Conservation (phyloP, 2,113 vertebrate species). For the Ellobius talpinus region DNA sequence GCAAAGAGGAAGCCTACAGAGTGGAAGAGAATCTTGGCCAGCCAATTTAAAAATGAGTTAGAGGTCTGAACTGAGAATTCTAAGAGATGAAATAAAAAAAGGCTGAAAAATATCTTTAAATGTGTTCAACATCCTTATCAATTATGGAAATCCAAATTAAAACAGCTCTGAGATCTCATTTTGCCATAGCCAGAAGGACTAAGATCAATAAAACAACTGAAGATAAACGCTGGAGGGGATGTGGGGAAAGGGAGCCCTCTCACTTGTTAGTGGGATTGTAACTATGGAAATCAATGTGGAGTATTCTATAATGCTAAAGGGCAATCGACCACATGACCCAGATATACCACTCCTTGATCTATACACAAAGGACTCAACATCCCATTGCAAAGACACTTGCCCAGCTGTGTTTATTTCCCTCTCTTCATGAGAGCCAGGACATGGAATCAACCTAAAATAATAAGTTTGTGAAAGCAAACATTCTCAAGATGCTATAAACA, state of each 20-base stretch:
- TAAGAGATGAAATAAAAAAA: not conserved
- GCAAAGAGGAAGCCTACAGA: not conserved
- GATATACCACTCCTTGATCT: too few relatives aligned
- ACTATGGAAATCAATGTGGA: not conserved
- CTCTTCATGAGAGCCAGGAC: not conserved
- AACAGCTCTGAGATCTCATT: not conserved
- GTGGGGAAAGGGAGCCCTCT: not conserved
- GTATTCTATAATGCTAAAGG: not conserved
- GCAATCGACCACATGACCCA: too few relatives aligned
- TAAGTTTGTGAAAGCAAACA: not conserved
- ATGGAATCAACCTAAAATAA: not conserved
- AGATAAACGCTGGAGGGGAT: not conserved
- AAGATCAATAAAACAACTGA: not conserved
- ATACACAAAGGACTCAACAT: too few relatives aligned
- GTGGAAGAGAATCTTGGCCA: not conserved
- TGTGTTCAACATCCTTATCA: not conserved
- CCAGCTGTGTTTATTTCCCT: not conserved
- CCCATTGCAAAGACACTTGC: not conserved
- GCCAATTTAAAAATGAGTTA: not conserved
- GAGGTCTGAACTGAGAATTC: not conserved
- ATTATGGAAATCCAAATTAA: not conserved
- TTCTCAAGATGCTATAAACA: not conserved
- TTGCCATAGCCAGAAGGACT: not conserved
- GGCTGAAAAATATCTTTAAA: not conserved
- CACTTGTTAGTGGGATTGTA: not conserved